Evolutionary conservation across 2,888 invertebrate genomes (phyloP).

Genomic region (Sesamia inferens): DNA sequence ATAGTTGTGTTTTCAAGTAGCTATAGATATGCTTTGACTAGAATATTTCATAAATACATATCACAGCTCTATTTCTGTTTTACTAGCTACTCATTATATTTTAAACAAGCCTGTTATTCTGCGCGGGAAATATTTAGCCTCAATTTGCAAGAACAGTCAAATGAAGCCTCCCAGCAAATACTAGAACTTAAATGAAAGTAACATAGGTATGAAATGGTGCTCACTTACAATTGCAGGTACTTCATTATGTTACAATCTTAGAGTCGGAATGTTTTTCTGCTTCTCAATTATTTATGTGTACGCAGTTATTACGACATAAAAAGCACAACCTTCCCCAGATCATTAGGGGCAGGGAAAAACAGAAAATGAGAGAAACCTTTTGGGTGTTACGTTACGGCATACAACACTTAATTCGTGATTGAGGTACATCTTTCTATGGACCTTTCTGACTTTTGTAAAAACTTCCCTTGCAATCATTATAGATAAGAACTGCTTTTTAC

Average conservation of each 20-base stretch:
- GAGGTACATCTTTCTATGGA: constrained; percentile 63
- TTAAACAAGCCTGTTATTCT: constrained; percentile 12
- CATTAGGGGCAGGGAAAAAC: constrained; percentile 71
- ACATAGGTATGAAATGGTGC: constrained; percentile 24
- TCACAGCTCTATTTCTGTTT: neutral
- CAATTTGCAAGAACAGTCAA: constrained; percentile 22
- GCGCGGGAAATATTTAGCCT: constrained; percentile 45
- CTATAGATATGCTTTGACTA: no score
- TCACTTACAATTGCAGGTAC: constrained; percentile 39
- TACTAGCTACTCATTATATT: constrained; percentile 15
- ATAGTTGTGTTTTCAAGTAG: neutral
- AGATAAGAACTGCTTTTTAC: constrained; percentile 46
- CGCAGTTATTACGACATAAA: constrained; percentile 69
- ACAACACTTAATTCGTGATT: constrained; percentile 67
- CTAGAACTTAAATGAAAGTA: constrained; percentile 41
- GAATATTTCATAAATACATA: neutral
- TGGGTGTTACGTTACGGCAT: constrained; percentile 64
- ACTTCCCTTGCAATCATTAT: constrained; percentile 31
- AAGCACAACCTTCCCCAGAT: constrained; percentile 68
- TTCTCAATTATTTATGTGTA: constrained; percentile 66
- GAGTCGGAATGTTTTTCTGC: constrained; percentile 58
- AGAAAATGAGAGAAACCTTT: constrained; percentile 71
- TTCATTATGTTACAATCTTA: constrained; percentile 59
- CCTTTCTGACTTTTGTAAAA: constrained; percentile 48
- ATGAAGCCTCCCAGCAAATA: constrained; percentile 33